Evolutionary conservation across 2,888 invertebrate species (phyloP).

Genomic region (Dendrolimus houi): DNA sequence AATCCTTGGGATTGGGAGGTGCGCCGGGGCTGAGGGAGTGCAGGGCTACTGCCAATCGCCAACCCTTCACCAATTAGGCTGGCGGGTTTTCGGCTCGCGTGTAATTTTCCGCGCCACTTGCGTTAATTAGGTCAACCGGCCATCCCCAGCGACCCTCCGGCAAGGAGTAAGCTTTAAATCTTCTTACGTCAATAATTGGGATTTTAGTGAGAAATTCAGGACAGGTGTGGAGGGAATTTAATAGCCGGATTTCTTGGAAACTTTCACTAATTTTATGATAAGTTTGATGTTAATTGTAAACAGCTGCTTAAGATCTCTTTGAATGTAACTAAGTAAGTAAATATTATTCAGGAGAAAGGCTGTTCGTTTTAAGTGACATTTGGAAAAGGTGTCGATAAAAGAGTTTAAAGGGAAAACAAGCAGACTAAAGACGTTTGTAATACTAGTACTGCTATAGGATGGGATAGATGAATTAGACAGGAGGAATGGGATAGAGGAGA

Average conservation of each 20-base stretch:
- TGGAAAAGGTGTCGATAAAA: too few relatives aligned
- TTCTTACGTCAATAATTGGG: slow-evolving; percentile 13
- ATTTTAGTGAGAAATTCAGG: neutral
- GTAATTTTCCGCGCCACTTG: slow-evolving; percentile 64
- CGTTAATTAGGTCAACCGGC: slow-evolving; percentile 58
- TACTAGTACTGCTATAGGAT: too few relatives aligned
- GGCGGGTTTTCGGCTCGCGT: slow-evolving; percentile 40
- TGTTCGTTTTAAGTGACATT: too few relatives aligned
- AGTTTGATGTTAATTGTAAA: neutral
- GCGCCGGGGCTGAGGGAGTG: neutral
- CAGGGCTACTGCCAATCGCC: slow-evolving; percentile 21
- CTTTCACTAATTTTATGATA: neutral
- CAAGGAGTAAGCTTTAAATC: slow-evolving; percentile 9
- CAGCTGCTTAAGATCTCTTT: too few relatives aligned
- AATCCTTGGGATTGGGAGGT: too few relatives aligned
- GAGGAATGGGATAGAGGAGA: too few relatives aligned
- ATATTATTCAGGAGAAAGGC: too few relatives aligned
- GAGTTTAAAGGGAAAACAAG: too few relatives aligned
- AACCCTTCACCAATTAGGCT: slow-evolving; percentile 52
- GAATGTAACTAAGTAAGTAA: neutral
- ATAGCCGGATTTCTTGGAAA: neutral
- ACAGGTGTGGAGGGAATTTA: neutral
- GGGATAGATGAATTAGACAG: too few relatives aligned
- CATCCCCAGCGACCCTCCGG: slow-evolving; percentile 24
- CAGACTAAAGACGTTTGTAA: too few relatives aligned